Percentiles rank a stretch among this genome's conserved stretches.
Conservation (phyloP, 2,113 vertebrate species). For the Gymnarchus niloticus region DNA sequence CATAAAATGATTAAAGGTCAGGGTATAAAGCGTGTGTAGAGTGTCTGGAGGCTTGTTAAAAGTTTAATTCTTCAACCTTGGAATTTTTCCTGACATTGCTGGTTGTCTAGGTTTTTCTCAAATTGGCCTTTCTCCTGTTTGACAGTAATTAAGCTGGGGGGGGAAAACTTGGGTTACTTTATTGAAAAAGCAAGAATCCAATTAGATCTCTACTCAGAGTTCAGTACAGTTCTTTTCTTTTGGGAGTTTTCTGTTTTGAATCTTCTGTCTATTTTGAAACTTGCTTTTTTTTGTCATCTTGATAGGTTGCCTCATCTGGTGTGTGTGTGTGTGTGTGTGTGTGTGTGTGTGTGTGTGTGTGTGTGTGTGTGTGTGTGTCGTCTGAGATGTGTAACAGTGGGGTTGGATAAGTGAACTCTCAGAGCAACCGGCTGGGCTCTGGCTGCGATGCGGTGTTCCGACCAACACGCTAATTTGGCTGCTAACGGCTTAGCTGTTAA, state of each 20-base stretch:
- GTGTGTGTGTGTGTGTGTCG: too few relatives aligned
- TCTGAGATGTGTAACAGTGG: too few relatives aligned
- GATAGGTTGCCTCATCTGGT: neutral
- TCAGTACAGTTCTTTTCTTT: neutral
- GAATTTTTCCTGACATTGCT: neutral
- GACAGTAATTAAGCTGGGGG: neutral
- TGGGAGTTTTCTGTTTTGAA: neutral
- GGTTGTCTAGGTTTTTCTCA: neutral
- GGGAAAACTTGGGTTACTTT: neutral
- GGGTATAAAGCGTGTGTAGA: too few relatives aligned
- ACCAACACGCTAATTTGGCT: neutral
- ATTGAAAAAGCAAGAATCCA: too few relatives aligned
- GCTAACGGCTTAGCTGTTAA: neutral
- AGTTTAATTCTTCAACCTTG: neutral
- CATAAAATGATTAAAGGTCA: too few relatives aligned
- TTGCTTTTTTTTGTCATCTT: neutral
- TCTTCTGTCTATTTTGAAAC: neutral
- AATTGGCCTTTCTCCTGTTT: neutral
- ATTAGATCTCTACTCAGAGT: neutral
- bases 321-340: neutral
- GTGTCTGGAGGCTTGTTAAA: too few relatives aligned
- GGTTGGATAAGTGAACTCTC: too few relatives aligned
- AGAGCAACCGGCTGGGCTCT: neutral
- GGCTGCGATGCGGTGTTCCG: neutral
- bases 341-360: too few relatives aligned